A percentile compares a stretch with the other conserved stretches of the same genome.
phyloP scores from a whole-genome alignment of 2,888 invertebrate species.

The Deroplatys truncata region DNA sequence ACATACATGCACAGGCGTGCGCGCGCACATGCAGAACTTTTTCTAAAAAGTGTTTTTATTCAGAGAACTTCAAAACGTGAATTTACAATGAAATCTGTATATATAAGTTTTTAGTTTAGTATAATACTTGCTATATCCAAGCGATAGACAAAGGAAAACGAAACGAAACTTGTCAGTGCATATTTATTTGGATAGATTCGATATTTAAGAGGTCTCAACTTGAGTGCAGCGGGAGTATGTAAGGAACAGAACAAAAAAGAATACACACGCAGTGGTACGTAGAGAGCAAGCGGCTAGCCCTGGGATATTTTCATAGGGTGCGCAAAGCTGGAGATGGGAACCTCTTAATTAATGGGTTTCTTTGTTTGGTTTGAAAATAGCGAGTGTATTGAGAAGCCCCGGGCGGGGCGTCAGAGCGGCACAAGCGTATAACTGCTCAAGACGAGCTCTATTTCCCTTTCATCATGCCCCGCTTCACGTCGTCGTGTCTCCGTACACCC shows the following conservation, averaged over 20 bases:
- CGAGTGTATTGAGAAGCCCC: constrained; percentile 36
- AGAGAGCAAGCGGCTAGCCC: constrained; percentile 24
- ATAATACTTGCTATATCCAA: no score
- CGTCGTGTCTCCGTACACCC: background rate
- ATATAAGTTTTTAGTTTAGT: no score
- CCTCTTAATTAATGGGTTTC: constrained; percentile 47
- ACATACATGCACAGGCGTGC: no score
- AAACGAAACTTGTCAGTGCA: no score
- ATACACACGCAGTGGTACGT: background rate
- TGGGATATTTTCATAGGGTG: constrained; percentile 42
- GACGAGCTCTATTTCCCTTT: background rate
- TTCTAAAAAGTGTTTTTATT: no score
- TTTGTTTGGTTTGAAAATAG: constrained; percentile 47
- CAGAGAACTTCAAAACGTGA: no score
- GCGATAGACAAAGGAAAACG: no score
- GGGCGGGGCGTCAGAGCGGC: constrained; percentile 42
- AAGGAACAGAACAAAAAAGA: background rate
- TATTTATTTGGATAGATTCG: no score
- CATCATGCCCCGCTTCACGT: background rate
- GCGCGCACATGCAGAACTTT: no score
- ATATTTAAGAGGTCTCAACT: background rate
- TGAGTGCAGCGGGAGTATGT: background rate
- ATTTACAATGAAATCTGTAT: no score
- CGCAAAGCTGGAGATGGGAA: constrained; percentile 43
- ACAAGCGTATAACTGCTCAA: constrained; percentile 37